Evolutionary conservation across 1,140 invertebrate genomes (phyloP), one percentile per base, ranked within the genome.

Genomic region (Camponotus floridanus): DNA sequence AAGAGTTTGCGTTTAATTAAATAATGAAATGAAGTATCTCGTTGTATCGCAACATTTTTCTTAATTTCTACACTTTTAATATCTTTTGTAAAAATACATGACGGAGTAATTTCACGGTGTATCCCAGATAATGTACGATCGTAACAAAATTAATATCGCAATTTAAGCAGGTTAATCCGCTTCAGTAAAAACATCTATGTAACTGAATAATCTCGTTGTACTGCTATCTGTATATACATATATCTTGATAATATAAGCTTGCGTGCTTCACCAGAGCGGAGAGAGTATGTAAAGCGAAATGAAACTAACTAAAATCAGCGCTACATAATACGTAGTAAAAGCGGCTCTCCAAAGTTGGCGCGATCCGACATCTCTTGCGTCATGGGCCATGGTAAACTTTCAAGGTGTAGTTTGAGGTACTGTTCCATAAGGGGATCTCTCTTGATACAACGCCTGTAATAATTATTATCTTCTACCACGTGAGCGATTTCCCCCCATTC

Each of bases 261-360:
- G 51, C 11, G 26, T 48, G 79, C 51, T 73, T 83, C 42, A 26
- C 79, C 68, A 45, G 61, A 64, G 26, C 68, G 48, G 15, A 59
- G 36, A 57, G 70, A 74, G 68, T 83, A 68, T 83, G 68, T 74
- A 74, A 83, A 83, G 79, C 68, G 39, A 83, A 83, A 83, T 83
- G 79, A 83, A 83, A 83, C 79, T 83, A 83, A 83, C 79, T 83
- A 83, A 83, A 83, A 83, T 83, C 79, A 83, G 68, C 39, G 79
- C 39, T 74, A 59, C 79, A 83, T 83, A 83, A 83, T 83, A 74
- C 33, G 76, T 68, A 45, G 79, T 83, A 83, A 83, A 74, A 83
- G 79, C 55, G 67, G 79, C 71, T 61, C 79, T 83, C 79, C 79
- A 83, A 83, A 83, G 79, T 83, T 83, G 79, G 55, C 26, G 79